Percentiles rank a stretch among this genome's conserved stretches.
phyloP scores from a whole-genome alignment of 1,140 invertebrate genomes.

The Asbolus verrucosus region DNA sequence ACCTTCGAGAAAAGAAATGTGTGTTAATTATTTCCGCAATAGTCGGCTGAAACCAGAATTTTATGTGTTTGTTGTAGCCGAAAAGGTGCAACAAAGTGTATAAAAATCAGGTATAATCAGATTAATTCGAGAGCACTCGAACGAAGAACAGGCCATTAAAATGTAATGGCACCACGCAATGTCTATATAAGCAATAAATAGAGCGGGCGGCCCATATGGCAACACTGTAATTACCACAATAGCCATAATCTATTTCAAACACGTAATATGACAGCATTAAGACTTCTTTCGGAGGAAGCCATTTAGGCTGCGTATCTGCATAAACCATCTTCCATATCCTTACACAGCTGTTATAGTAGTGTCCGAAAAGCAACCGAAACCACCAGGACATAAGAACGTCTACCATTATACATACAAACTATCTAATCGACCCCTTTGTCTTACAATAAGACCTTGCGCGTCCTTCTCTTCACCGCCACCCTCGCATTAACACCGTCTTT shows the following conservation, averaged over 20 bases:
- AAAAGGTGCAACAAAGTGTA: conserved; percentile 30
- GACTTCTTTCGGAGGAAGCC: conserved; percentile 61
- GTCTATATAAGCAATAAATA: conserved; percentile 55
- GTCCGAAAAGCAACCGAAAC: conserved; percentile 50
- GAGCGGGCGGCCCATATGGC: conserved; percentile 59
- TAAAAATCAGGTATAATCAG: conserved; percentile 47
- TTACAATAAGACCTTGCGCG: conserved; percentile 51
- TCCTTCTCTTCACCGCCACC: conserved; percentile 13
- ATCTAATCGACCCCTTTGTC: conserved; percentile 60
- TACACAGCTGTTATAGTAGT: conserved; percentile 55
- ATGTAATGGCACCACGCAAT: conserved; percentile 42
- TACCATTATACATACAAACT: conserved; percentile 60
- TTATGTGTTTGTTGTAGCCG: neutral
- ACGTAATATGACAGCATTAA: conserved; percentile 64
- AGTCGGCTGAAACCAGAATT: too few species aligned
- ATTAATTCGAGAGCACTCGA: conserved; percentile 45
- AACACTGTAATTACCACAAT: conserved; percentile 63
- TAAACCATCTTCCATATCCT: conserved; percentile 60
- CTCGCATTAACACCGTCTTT: conserved; percentile 25
- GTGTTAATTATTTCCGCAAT: too few species aligned
- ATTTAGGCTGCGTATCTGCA: conserved; percentile 61
- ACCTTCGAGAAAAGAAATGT: conserved; percentile 21
- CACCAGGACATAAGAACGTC: conserved; percentile 48
- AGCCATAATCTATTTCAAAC: conserved; percentile 64
- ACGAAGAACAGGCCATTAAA: conserved; percentile 46